Conservation (phyloP, 2,113 vertebrate genomes). For the Microcebus griseorufus region DNA sequence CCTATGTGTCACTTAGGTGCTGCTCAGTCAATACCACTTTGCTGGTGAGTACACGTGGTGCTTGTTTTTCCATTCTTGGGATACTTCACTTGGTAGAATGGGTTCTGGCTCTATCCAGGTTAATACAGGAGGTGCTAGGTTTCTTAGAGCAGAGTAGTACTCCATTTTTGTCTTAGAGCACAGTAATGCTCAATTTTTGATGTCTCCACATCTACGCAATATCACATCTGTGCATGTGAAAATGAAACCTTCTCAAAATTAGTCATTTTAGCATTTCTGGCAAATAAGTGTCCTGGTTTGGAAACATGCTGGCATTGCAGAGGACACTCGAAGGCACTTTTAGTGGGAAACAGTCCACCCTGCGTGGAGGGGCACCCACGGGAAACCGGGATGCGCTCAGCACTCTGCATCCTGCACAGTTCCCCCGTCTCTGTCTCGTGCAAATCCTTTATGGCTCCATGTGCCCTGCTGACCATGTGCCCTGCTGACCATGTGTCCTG, state of each 20-base stretch:
- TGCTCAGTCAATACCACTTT: no score
- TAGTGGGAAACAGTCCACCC: background rate
- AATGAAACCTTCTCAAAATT: rapidly evolving
- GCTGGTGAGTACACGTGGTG: no score
- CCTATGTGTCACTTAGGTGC: no score
- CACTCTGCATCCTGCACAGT: rapidly evolving
- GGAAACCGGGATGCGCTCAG: background rate
- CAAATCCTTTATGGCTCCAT: rapidly evolving
- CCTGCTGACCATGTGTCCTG: no score
- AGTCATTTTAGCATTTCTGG: background rate
- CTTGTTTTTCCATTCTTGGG: no score
- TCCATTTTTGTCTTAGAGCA: no score
- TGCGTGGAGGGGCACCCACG: background rate
- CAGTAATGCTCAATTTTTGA: background rate
- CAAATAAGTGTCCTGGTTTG: rapidly evolving
- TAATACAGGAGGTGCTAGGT: no score
- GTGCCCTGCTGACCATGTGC: no score
- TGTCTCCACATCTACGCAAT: rapidly evolving
- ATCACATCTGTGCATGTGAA: rapidly evolving
- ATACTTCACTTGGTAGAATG: no score
- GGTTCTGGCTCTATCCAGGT: no score
- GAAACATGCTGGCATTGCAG: rapidly evolving
- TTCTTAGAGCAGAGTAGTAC: no score
- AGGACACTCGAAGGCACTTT: no score
- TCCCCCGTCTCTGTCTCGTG: background rate